phyloP scores from a whole-genome alignment of 1,140 invertebrate species.

The Calephelis nemesis region DNA sequence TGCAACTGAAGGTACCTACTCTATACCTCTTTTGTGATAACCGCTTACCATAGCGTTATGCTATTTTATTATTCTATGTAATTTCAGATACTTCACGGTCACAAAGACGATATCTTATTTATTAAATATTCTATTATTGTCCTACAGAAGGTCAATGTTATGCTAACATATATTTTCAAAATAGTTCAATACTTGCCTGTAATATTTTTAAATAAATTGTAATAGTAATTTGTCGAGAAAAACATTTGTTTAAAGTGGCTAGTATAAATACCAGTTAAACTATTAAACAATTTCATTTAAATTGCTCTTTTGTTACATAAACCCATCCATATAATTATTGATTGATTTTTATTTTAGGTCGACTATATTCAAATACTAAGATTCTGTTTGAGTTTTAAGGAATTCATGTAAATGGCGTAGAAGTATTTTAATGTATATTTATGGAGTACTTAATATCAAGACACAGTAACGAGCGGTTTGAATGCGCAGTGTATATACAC shows the following conservation, averaged over 20 bases:
- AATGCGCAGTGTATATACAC: no score
- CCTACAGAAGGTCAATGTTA: no score
- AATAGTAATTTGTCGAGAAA: background rate
- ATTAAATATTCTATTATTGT: no score
- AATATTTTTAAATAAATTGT: background rate
- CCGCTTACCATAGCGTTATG: no score
- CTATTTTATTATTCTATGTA: no score
- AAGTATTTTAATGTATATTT: background rate
- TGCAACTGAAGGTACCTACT: no score
- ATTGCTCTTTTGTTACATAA: constrained; percentile 1
- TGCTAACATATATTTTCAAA: no score
- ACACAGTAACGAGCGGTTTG: background rate
- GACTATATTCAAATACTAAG: background rate
- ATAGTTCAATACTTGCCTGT: no score
- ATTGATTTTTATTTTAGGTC: background rate
- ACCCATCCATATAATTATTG: background rate
- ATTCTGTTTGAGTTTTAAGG: background rate
- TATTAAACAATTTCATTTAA: background rate
- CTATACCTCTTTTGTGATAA: no score
- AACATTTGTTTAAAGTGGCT: background rate
- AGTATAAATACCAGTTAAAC: background rate
- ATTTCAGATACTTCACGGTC: no score
- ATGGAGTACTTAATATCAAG: no score
- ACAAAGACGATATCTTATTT: no score
- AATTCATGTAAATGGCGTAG: background rate